Conservation (phyloP, 2,888 invertebrate species). For the Andrena haemorrhoa region DNA sequence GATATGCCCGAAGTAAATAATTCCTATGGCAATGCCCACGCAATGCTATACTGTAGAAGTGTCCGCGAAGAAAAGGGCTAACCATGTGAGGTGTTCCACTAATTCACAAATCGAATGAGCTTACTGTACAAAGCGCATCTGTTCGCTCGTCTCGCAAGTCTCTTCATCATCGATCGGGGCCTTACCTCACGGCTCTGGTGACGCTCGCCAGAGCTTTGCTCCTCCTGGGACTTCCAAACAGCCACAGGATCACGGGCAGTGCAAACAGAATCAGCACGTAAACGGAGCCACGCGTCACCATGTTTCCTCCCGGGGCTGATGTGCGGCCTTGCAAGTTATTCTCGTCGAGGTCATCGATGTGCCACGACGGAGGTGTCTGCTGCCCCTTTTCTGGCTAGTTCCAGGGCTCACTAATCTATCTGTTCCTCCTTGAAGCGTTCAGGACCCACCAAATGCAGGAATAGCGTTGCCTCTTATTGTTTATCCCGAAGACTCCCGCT, state of each 20-base stretch:
- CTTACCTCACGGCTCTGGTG: conserved; percentile 67
- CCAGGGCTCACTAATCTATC: background rate
- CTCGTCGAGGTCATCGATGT: conserved; percentile 66
- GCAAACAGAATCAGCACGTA: conserved; percentile 66
- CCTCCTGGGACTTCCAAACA: conserved; percentile 58
- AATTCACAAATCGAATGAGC: no score
- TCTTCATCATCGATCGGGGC: background rate
- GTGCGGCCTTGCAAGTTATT: conserved; percentile 69
- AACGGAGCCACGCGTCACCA: conserved; percentile 67
- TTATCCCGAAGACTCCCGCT: no score
- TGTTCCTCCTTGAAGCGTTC: background rate
- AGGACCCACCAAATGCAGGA: background rate
- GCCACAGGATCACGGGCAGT: conserved; percentile 70
- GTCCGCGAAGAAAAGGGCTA: no score
- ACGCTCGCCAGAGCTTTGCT: conserved; percentile 57
- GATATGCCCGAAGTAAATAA: no score
- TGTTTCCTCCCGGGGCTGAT: conserved; percentile 52
- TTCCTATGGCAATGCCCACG: no score
- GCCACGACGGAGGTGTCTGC: conserved; percentile 37
- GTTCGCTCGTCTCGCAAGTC: background rate
- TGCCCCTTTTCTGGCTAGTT: background rate
- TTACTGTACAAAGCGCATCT: background rate
- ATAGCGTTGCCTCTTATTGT: background rate
- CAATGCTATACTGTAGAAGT: no score
- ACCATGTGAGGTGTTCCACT: no score